Conservation (phyloP, 1,140 invertebrate species). For the Drosophila repletoides region DNA sequence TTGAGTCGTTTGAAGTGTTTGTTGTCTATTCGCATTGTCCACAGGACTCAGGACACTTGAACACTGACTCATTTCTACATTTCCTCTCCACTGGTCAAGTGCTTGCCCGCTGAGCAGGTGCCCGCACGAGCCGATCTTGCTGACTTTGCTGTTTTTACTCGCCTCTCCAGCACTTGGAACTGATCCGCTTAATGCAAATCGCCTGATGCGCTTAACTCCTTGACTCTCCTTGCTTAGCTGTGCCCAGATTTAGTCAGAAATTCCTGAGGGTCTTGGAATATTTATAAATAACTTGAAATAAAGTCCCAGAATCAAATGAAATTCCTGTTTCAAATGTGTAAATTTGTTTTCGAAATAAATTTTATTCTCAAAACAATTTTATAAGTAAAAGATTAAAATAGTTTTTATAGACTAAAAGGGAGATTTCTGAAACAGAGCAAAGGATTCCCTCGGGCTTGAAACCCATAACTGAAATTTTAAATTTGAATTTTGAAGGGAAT, state of each 20-base stretch:
- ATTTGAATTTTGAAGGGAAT: no score
- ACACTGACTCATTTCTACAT: not conserved
- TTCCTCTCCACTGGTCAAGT: constrained; percentile 39
- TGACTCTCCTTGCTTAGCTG: constrained; percentile 31
- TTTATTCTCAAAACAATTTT: no score
- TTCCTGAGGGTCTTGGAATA: not conserved
- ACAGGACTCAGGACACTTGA: constrained; percentile 31
- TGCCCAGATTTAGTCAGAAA: constrained; percentile 17
- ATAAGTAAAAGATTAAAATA: no score
- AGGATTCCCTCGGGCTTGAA: no score
- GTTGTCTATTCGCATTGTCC: constrained; percentile 49
- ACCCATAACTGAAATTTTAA: no score
- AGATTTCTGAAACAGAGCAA: no score
- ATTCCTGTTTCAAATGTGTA: not conserved
- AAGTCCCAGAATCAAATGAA: not conserved
- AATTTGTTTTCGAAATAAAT: no score
- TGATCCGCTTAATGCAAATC: constrained; percentile 55
- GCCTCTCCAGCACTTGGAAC: constrained; percentile 27
- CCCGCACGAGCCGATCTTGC: constrained; percentile 62
- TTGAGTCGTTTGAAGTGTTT: constrained; percentile 67
- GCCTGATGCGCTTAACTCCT: constrained; percentile 66
- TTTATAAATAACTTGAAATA: no score
- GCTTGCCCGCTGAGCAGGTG: constrained; percentile 57
- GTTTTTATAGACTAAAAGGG: no score
- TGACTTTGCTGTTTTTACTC: constrained; percentile 53